These are phyloP conservation scores for Nemopilema nomurai DNA, from an alignment of 30 jellyfish, hydroid and myxozoan species.

Conservation along the genomic window DNA sequence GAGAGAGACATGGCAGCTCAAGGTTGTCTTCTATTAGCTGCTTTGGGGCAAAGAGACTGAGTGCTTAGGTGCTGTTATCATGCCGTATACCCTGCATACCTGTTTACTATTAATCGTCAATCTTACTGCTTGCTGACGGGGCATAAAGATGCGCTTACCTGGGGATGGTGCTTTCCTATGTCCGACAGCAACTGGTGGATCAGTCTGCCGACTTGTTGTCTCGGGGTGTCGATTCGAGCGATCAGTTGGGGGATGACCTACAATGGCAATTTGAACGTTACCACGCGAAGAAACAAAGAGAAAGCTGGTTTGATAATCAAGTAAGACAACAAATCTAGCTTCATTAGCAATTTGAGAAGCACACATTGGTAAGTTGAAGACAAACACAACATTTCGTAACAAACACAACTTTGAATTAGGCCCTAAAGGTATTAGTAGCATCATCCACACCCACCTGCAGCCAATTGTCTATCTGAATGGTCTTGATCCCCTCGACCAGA, in stretches of 20 bases:
- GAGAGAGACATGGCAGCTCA: not conserved
- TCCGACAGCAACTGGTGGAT: constrained; percentile 92
- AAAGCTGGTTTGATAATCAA: no score
- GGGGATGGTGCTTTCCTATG: constrained; percentile 99
- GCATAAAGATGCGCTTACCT: constrained; percentile 63
- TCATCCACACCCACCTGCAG: constrained; percentile 75
- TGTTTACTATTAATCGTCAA: no score
- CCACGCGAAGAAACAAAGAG: no score
- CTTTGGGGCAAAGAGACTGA: not conserved
- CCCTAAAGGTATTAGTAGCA: not conserved
- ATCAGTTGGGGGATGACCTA: constrained; percentile 98
- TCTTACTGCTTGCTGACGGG: no score
- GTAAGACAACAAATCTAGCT: no score
- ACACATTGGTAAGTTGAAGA: no score
- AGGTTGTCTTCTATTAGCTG: not conserved
- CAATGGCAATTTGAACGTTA: not conserved
- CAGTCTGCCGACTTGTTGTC: constrained; percentile 82
- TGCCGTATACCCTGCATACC: no score
- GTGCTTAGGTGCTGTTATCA: no score
- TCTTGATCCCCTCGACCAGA: constrained; percentile 86
- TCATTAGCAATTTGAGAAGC: no score
- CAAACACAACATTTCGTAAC: no score
- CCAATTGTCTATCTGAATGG: constrained; percentile 98
- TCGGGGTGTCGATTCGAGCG: constrained; percentile 98
- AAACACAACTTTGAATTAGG: no score